Evolutionary conservation across 2,888 invertebrate species (phyloP).

Genomic region (Zhuqinia jingwanae): DNA sequence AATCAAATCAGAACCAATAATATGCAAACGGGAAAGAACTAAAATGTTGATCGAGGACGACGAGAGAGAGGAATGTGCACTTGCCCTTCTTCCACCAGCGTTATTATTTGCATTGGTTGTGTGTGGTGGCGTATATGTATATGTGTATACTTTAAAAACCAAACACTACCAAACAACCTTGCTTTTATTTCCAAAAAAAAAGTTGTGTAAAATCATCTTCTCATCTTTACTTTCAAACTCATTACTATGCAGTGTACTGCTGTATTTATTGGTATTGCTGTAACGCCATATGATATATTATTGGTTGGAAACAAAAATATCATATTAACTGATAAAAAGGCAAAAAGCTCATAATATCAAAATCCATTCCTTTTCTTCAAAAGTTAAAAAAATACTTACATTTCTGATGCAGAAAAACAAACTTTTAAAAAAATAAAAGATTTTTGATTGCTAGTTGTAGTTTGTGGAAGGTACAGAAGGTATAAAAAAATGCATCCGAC

Average conservation of each 20-base stretch:
- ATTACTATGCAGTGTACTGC: background rate
- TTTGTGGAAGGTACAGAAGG: background rate
- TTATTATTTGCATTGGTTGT: background rate
- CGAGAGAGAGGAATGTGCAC: too few relatives aligned
- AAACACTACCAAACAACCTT: background rate
- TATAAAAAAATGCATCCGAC: conserved; percentile 36
- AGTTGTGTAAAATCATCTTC: background rate
- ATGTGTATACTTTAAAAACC: background rate
- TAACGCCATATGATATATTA: background rate
- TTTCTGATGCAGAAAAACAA: conserved; percentile 63
- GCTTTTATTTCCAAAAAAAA: conserved; percentile 4
- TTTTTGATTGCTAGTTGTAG: conserved; percentile 7
- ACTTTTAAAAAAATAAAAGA: too few relatives aligned
- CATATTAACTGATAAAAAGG: background rate
- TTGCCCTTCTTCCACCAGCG: background rate
- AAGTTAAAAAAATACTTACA: conserved; percentile 51
- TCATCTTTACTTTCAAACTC: background rate
- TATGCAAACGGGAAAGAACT: conserved; percentile 56
- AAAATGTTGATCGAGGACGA: conserved; percentile 14
- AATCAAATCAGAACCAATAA: conserved; percentile 66
- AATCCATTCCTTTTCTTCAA: background rate
- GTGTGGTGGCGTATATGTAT: too few relatives aligned
- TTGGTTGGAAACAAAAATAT: background rate
- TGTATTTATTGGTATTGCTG: conserved; percentile 8
- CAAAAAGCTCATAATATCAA: background rate